Base-by-base conservation (phyloP, 2,113 vertebrate genomes). In the Picathartes gymnocephalus region DNA sequence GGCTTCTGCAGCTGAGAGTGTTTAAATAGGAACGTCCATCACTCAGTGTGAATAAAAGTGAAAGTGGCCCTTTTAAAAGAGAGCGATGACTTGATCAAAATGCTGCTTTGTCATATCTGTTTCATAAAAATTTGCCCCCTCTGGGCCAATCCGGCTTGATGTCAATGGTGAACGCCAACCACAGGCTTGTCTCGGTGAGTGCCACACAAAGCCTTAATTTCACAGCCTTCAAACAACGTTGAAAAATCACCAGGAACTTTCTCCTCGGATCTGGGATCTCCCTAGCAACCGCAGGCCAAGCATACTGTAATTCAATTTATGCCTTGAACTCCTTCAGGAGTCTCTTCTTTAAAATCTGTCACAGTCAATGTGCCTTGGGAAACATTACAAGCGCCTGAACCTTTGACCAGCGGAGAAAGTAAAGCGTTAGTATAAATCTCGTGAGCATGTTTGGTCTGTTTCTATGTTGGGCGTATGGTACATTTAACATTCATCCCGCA, bases 291-390 rank as follows among this genome's bases (percentile, higher is more conserved):
- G 0, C 93, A 95, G 92, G 91, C 94, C 86, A 96, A 96, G 97
- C 96, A 93, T 97, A 97, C 96, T 96, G 97, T 97, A 97, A 98
- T 97, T 96, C 96, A 97, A 96, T 97, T 98, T 97, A 97, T 94
- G 96, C 93, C 95, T 97, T 95, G 94, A 95, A 97, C 96, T 97
- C 95, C 96, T 96, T 96, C 96, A 93, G 95, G 93, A 96, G 90
- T 77, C 96, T 96, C 96, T 94, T 96, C 95, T 97, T 93, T 92
- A 95, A 96, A 96, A 96, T 96, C 96, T 96, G 96, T 96, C 95
- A 96, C 94, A 97, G 97, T 92, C 95, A 91, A 93, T 85, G 85
- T 94, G 95, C 94, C 97, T 97, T 97, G 96, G 97, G 97, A 97
- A 97, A 97, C 97, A 96, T 97, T 96, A 89, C 92, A 81, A 93